These are phyloP conservation scores for Pseudorhombus dupliciocellatus DNA, from an alignment of 2,113 vertebrate genomes.

Conservation along the genomic window DNA sequence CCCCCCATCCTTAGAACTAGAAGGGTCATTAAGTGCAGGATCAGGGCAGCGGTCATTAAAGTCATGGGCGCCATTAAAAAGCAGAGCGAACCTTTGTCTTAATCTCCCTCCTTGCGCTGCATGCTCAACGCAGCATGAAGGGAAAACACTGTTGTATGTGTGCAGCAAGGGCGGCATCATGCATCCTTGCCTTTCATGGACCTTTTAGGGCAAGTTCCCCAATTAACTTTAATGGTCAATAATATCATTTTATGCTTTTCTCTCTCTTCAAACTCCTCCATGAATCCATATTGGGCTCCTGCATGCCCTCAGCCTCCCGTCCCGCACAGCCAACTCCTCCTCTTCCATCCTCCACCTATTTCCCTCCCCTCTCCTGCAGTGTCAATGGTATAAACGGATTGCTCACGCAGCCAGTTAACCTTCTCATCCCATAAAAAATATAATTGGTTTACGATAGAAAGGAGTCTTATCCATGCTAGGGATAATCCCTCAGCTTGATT, in stretches of 20 bases:
- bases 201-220: slow-evolving; percentile 69
- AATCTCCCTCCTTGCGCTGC: slow-evolving; percentile 53
- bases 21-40: slow-evolving; percentile 79
- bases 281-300: slow-evolving; percentile 54
- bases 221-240: slow-evolving; percentile 83
- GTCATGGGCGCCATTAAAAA: slow-evolving; percentile 72
- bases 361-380: slow-evolving; percentile 63
- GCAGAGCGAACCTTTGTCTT: slow-evolving; percentile 46
- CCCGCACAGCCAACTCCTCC: slow-evolving; percentile 40
- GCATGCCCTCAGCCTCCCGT: slow-evolving; percentile 20
- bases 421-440: slow-evolving; percentile 90
- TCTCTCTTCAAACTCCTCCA: slow-evolving; percentile 52
- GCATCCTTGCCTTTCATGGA: slow-evolving; percentile 64
- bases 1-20: slow-evolving; percentile 56
- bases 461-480: slow-evolving; percentile 81
- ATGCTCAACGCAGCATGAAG: slow-evolving; percentile 65
- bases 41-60: slow-evolving; percentile 77
- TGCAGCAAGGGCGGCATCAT: slow-evolving; percentile 55
- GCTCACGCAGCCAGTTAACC: slow-evolving; percentile 84
- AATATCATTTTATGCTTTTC: slow-evolving; percentile 77
- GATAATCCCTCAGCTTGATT: slow-evolving; percentile 96
- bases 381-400: slow-evolving; percentile 80
- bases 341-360: slow-evolving; percentile 49
- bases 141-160: slow-evolving; percentile 60
- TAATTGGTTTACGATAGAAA: slow-evolving; percentile 95